phyloP scores from a whole-genome alignment of 2,113 vertebrate species.

The Montifringilla adamsi region DNA sequence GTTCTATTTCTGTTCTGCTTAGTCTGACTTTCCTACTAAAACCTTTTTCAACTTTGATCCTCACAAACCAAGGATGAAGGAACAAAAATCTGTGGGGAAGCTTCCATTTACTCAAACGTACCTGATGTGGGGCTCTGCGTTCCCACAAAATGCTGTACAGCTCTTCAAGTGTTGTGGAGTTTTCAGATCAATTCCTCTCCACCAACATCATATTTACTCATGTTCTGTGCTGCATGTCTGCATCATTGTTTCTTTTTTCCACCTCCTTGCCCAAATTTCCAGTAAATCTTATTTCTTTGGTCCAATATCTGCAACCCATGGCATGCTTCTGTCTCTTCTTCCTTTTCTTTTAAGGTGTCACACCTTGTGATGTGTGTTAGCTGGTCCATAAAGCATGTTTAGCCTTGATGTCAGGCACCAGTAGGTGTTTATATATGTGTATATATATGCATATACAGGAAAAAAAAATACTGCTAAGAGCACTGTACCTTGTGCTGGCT shows the following conservation, averaged over 20 bases:
- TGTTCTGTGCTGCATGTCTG: constrained; percentile 43
- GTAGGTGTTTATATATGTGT: not conserved
- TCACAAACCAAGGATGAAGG: not conserved
- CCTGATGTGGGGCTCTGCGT: not conserved
- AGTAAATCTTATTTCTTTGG: not conserved
- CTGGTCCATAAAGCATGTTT: not conserved
- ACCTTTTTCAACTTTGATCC: not conserved
- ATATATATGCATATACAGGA: not conserved
- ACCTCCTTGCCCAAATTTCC: not conserved
- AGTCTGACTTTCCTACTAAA: not conserved
- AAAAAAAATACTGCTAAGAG: not conserved
- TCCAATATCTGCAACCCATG: not conserved
- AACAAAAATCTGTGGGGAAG: not conserved
- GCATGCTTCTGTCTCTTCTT: constrained; percentile 19
- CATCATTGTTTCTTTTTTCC: constrained; percentile 1
- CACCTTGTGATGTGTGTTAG: not conserved
- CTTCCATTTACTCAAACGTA: not conserved
- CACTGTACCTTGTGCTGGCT: not conserved
- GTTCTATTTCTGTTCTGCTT: not conserved
- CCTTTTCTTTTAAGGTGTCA: not conserved
- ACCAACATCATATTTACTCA: not conserved
- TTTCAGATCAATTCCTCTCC: not conserved
- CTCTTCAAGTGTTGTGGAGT: not conserved
- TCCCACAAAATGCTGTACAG: not conserved
- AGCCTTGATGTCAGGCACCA: not conserved